Conservation (phyloP, 2,113 vertebrate genomes). For the Gymnorhina tibicen region DNA sequence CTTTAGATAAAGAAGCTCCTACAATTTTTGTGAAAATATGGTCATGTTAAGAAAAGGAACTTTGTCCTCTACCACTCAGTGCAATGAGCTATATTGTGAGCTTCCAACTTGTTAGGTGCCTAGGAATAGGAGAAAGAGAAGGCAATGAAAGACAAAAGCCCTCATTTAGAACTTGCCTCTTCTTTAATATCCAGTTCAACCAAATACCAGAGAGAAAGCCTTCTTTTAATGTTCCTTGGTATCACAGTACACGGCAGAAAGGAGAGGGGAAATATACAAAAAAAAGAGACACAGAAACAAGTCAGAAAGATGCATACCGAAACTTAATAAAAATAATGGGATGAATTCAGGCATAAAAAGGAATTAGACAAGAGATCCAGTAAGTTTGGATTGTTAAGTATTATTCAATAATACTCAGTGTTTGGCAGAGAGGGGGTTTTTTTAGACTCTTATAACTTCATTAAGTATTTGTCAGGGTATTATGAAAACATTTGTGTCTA, state of each 20-base stretch:
- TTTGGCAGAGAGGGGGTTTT: rapidly evolving
- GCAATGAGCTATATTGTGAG: background rate
- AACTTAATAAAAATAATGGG: background rate
- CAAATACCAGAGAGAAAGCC: background rate
- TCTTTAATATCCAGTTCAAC: background rate
- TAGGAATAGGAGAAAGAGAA: background rate
- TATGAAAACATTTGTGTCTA: background rate
- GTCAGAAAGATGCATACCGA: background rate
- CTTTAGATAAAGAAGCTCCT: background rate
- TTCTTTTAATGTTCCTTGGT: background rate
- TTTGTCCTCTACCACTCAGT: background rate
- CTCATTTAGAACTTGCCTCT: background rate
- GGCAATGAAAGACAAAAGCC: background rate
- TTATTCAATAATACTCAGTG: background rate
- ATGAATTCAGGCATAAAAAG: background rate
- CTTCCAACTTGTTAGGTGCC: background rate
- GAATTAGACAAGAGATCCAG: background rate
- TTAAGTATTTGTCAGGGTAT: background rate
- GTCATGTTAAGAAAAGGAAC: background rate
- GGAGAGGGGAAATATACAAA: background rate
- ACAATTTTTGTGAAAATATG: background rate
- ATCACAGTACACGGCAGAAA: background rate
- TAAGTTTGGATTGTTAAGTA: background rate
- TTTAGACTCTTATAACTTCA: background rate
- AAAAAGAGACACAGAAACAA: background rate